Evolutionary conservation across 2,888 invertebrate species (phyloP).

Genomic region (Petrophora chlorosata): DNA sequence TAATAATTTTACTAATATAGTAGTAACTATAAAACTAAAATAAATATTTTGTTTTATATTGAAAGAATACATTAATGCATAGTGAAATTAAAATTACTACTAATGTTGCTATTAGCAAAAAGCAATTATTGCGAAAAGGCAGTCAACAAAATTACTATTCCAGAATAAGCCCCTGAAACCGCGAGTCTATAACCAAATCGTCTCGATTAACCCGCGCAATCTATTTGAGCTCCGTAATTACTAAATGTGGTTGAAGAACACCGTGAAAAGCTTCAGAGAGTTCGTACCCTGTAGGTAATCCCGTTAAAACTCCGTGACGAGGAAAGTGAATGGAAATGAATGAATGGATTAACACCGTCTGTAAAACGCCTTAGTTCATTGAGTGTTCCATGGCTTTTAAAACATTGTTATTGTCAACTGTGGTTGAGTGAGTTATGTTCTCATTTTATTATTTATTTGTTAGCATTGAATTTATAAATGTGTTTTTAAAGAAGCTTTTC

Average conservation of each 20-base stretch:
- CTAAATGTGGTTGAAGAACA: conserved; percentile 66
- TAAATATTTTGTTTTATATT: too few species aligned
- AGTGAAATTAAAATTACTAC: too few species aligned
- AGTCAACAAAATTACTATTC: too few species aligned
- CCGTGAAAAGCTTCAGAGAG: conserved; percentile 51
- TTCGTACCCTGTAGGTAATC: too few species aligned
- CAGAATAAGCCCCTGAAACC: conserved; percentile 28
- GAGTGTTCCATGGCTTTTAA: conserved; percentile 1
- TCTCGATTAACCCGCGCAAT: conserved; percentile 61
- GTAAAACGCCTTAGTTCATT: not conserved
- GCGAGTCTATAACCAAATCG: conserved; percentile 50
- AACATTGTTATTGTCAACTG: not conserved
- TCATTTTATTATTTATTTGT: not conserved
- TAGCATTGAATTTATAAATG: too few species aligned
- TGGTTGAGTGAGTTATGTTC: not conserved
- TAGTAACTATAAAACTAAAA: too few species aligned
- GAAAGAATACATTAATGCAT: too few species aligned
- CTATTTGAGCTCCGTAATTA: conserved; percentile 68
- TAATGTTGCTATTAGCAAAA: too few species aligned
- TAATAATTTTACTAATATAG: too few species aligned
- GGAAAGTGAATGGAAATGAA: conserved; percentile 61
- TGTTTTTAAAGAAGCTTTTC: too few species aligned
- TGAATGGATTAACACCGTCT: conserved; percentile 66
- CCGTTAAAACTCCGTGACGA: conserved; percentile 57
- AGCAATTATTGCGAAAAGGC: too few species aligned